These are phyloP conservation scores for Lamprotornis superbus DNA, from an alignment of 2,113 vertebrate genomes.

Conservation along the genomic window DNA sequence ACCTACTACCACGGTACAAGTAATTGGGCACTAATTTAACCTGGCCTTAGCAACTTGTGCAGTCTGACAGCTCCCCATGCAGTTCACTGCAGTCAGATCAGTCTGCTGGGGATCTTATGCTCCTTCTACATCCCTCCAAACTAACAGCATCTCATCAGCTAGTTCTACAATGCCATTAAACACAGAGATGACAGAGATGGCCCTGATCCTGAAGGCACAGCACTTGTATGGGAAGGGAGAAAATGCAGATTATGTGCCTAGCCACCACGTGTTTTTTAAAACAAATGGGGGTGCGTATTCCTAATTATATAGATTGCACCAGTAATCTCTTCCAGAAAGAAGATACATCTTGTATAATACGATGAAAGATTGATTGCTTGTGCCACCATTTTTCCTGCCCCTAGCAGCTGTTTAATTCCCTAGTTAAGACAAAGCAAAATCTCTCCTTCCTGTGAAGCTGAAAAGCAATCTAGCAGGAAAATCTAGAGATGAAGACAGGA, in stretches of 20 bases:
- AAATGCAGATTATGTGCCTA: neutral
- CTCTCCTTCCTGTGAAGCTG: neutral
- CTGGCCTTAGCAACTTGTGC: neutral
- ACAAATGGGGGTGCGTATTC: neutral
- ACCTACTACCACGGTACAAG: neutral
- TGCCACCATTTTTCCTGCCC: neutral
- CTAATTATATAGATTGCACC: neutral
- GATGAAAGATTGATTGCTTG: neutral
- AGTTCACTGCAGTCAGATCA: neutral
- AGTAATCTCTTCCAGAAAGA: neutral
- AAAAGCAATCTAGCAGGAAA: neutral
- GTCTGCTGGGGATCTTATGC: neutral
- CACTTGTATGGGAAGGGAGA: neutral
- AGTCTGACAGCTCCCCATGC: neutral
- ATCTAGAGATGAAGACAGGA: neutral
- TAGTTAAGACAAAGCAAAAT: neutral
- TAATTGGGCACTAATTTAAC: neutral
- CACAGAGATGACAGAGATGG: neutral
- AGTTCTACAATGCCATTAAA: neutral
- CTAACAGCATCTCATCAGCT: neutral
- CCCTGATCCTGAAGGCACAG: neutral
- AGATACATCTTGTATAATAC: neutral
- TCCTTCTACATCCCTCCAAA: neutral
- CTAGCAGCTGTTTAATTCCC: neutral
- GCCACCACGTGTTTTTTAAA: fast-evolving